phyloP scores from a whole-genome alignment of 2,113 vertebrate genomes.

The Ancistrus triradiatus region DNA sequence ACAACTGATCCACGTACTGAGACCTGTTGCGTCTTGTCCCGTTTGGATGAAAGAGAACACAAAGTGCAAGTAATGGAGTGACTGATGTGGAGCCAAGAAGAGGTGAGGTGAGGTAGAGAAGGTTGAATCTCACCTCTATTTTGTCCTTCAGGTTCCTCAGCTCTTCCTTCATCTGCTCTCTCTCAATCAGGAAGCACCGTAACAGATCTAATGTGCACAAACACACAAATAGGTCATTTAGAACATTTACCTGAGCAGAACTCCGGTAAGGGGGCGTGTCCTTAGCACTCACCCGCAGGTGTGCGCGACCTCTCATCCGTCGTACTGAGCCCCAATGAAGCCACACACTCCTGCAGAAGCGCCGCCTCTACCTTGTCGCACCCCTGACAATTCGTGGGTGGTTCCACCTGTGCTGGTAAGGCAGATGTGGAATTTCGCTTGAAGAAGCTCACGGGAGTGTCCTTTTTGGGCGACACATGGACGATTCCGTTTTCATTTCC shows the following conservation, averaged over 20 bases:
- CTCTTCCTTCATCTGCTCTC: neutral
- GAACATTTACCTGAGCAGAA: neutral
- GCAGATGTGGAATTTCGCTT: neutral
- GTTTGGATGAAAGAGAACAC: too few relatives aligned
- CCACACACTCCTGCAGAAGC: slow-evolving; percentile 60
- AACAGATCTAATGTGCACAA: neutral
- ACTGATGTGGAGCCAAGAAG: too few relatives aligned
- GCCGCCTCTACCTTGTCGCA: slow-evolving; percentile 42
- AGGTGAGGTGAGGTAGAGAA: neutral
- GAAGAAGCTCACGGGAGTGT: neutral
- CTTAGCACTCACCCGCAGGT: slow-evolving; percentile 55
- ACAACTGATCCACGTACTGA: too few relatives aligned
- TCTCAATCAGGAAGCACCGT: neutral
- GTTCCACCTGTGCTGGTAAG: slow-evolving; percentile 9
- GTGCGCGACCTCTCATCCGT: slow-evolving; percentile 39
- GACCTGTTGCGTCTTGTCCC: too few relatives aligned
- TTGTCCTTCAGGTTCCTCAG: neutral
- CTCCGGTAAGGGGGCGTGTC: too few relatives aligned
- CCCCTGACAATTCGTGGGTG: neutral
- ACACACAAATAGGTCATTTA: neutral
- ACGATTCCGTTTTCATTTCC: slow-evolving; percentile 7
- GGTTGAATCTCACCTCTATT: neutral
- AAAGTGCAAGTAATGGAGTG: too few relatives aligned
- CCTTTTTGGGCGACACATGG: slow-evolving; percentile 11
- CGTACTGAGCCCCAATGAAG: slow-evolving; percentile 47